These are phyloP conservation scores for Dryobotodes eremita DNA, from an alignment of 2,888 invertebrate genomes.

Conservation along the genomic window DNA sequence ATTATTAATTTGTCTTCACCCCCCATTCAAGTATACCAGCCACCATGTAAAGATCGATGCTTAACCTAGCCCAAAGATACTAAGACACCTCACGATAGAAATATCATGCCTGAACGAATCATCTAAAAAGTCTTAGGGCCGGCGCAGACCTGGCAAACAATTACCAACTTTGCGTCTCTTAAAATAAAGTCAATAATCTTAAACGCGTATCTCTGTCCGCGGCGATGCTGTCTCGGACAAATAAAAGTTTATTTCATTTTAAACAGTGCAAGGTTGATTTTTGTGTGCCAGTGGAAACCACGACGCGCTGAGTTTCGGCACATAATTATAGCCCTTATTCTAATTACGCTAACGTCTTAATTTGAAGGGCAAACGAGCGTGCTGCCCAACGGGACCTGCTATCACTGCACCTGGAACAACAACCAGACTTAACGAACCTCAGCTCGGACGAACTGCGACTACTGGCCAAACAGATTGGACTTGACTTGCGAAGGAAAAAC, in stretches of 20 bases:
- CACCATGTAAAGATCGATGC: neutral
- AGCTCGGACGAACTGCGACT: conserved; percentile 75
- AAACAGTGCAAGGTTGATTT: neutral
- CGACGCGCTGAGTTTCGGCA: neutral
- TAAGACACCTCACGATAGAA: neutral
- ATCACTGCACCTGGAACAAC: conserved; percentile 84
- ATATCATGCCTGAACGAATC: neutral
- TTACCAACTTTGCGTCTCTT: conserved; percentile 11
- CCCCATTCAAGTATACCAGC: neutral
- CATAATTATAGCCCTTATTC: neutral
- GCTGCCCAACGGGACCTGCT: conserved; percentile 81
- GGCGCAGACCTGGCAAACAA: neutral
- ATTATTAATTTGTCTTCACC: neutral
- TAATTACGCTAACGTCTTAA: neutral
- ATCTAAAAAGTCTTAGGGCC: neutral
- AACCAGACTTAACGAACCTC: conserved; percentile 76
- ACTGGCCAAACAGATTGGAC: conserved; percentile 80
- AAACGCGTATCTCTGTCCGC: neutral
- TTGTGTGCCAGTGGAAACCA: neutral
- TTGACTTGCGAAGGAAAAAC: conserved; percentile 76
- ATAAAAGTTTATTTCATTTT: too few relatives aligned
- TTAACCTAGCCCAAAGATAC: too few relatives aligned
- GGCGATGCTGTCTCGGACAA: neutral
- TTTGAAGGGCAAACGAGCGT: conserved; percentile 81
- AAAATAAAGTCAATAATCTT: neutral